Evolutionary conservation across 1,140 invertebrate genomes (phyloP).

Genomic region (Dolichoris vasculosae): DNA sequence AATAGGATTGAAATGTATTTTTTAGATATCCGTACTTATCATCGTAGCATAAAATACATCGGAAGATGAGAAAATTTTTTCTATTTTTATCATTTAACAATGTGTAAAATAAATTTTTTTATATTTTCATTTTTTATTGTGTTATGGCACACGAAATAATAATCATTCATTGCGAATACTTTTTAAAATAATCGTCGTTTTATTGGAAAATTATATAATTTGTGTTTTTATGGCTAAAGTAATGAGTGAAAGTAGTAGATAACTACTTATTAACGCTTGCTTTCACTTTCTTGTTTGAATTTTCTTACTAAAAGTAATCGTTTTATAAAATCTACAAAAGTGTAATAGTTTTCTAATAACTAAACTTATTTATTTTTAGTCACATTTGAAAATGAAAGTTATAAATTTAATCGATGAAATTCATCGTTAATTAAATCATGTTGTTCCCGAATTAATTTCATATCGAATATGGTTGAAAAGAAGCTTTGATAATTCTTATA

Average conservation of each 20-base stretch:
- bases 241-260: constrained; percentile 39
- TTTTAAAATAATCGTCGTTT: constrained; percentile 10
- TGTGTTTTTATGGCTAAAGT: constrained; percentile 1
- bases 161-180: constrained; percentile 8
- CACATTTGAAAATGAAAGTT: background rate
- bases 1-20: background rate
- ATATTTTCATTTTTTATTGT: constrained; percentile 1
- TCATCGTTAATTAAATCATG: background rate
- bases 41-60: background rate
- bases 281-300: constrained; percentile 39
- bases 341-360: background rate
- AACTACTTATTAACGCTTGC: constrained; percentile 24
- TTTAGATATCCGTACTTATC: background rate
- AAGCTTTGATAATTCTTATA: background rate
- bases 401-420: background rate
- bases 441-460: background rate
- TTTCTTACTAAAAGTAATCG: background rate
- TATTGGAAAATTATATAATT: constrained; percentile 33
- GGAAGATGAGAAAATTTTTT: background rate
- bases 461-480: background rate
- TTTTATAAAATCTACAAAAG: constrained; percentile 1
- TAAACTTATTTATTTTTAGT: background rate
- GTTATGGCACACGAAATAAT: constrained; percentile 3
- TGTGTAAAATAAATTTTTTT: background rate
- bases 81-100: background rate